These are phyloP conservation scores for Hypanus sabinus DNA, from an alignment of 2,113 vertebrate genomes.

Conservation along the genomic window DNA sequence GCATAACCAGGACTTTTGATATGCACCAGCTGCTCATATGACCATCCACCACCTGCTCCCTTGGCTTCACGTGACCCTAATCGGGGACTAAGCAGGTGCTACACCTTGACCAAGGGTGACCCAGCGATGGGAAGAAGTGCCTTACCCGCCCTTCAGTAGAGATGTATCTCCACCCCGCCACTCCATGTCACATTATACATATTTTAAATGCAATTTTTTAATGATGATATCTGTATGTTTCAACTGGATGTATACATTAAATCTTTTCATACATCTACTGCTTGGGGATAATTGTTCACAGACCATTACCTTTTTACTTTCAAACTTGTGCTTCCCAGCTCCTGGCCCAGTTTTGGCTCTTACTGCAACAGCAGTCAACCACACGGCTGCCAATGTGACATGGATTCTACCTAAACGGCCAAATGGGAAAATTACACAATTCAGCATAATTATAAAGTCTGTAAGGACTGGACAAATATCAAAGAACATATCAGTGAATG, in stretches of 20 bases:
- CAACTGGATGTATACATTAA: not conserved
- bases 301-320: not conserved
- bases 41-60: too few species aligned
- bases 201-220: not conserved
- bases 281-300: not conserved
- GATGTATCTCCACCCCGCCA: too few species aligned
- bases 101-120: too few species aligned
- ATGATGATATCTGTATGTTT: not conserved
- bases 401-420: conserved; percentile 89
- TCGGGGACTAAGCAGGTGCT: too few species aligned
- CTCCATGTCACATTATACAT: not conserved
- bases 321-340: conserved; percentile 54
- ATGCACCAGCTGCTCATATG: too few species aligned
- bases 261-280: not conserved
- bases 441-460: conserved; percentile 87
- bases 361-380: conserved; percentile 77
- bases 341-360: conserved; percentile 89
- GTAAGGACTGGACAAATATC: conserved; percentile 74
- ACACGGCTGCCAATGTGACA: conserved; percentile 76
- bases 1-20: too few species aligned
- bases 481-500: conserved; percentile 74
- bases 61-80: too few species aligned
- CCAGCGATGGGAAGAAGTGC: too few species aligned
- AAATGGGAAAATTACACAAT: conserved; percentile 91
- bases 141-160: too few species aligned